A percentile compares a stretch with the other conserved stretches of the same genome.
phyloP scores from a whole-genome alignment of 2,888 invertebrate species.

The Trachelus stipa region DNA sequence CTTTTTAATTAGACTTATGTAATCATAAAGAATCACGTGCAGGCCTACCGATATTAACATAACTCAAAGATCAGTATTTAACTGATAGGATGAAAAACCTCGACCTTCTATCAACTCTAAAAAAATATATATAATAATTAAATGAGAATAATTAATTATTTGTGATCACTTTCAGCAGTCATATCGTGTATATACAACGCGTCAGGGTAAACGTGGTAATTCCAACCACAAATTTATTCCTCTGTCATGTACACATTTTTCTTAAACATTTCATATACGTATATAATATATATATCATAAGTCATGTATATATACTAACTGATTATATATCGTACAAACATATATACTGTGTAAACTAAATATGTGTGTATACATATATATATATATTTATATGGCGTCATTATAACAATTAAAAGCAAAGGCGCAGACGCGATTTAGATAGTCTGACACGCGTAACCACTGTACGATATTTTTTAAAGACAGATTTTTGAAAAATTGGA shows the following conservation, averaged over 20 bases:
- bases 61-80: background rate
- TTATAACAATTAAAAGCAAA: background rate
- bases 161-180: background rate
- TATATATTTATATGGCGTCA: background rate
- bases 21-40: background rate
- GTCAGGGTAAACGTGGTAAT: background rate
- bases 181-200: background rate
- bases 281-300: background rate
- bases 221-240: background rate
- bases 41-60: background rate
- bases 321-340: conserved; percentile 32
- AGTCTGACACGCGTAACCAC: background rate
- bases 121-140: background rate
- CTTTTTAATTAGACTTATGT: background rate
- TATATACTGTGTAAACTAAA: conserved; percentile 16
- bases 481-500: background rate
- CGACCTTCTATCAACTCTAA: background rate
- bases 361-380: background rate
- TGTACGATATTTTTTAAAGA: background rate
- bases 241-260: background rate
- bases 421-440: background rate
- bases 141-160: background rate
- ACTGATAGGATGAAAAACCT: background rate
- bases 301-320: conserved; percentile 3
- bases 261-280: background rate